Evolutionary conservation across 2,113 vertebrate genomes (phyloP).

Genomic region (Labeo catla): DNA sequence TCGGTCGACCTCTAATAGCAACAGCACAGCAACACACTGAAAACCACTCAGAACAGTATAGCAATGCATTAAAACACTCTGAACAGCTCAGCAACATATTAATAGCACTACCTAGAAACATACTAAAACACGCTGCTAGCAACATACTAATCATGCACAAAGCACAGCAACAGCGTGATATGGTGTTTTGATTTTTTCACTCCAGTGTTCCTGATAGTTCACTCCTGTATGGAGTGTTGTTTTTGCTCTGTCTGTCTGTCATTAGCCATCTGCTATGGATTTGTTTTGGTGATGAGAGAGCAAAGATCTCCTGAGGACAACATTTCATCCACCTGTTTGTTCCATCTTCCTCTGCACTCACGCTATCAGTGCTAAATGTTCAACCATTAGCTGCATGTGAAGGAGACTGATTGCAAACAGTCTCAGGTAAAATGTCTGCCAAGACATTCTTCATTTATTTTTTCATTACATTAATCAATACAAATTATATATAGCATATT

Average conservation of each 20-base stretch:
- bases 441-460: no score
- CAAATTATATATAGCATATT: background rate
- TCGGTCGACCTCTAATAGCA: no score
- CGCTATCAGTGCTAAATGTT: background rate
- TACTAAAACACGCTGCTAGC: no score
- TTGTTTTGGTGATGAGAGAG: background rate
- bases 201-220: background rate
- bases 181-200: background rate
- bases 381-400: conserved; percentile 1
- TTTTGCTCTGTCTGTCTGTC: background rate
- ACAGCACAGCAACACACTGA: no score
- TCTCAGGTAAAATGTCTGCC: background rate
- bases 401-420: background rate
- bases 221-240: background rate
- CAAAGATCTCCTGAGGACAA: background rate
- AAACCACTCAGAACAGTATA: no score
- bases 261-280: conserved; percentile 10
- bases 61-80: no score
- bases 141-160: no score
- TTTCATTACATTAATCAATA: background rate
- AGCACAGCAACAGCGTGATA: no score
- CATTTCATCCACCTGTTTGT: background rate
- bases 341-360: background rate
- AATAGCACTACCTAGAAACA: no score
- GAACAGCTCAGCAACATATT: no score